Evolutionary conservation across 64 coral and sea anemone species (phyloP), one percentile per base, ranked within the genome.

Genomic region (Stylophora pistillata): DNA sequence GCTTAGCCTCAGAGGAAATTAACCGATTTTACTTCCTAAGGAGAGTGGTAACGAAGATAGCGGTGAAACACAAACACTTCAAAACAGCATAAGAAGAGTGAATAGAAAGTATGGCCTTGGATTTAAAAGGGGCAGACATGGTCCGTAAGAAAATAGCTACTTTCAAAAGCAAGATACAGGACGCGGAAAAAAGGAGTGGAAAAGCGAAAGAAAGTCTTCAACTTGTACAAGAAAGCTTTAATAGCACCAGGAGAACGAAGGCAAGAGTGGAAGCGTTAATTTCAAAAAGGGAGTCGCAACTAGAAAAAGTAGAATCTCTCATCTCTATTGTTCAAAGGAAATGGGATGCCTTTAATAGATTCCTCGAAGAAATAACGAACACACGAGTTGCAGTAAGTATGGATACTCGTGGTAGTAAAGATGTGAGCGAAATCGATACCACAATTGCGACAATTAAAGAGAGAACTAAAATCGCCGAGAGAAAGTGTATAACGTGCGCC

Each of bases 281-380:
- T 56, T 55, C 23, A 10, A 78, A 78, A n/a, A 47, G 47, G 21
- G 75, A 56, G 10, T 27, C 33, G 53, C 75, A 78, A 56, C 52
- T 55, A 11, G 75, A 78, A 17, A 53, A 23, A 78, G 53, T 47
- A 2, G 53, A 78, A 15, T 15, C 75, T 28, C 75, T 53, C 14
- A 25, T 78, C 15, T 13, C 7, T 13, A 26, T 23, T 23, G 14
- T 28, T 5, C 75, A 78, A 56, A 20, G 47, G 9, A 78, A 78
- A 78, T 78, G 75, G 75, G 23, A 57, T n/a, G 75, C 75, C 7
- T 20, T 78, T 12, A 47, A 56, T 78, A 47, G 75, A 78, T 78
- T 78, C 18, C 53, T 23, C 53, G 75, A 78, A 78, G 75, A 78
- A 25, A 78, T 47, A 23, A 78, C 26, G 28, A n/a, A n/a, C 12